These are phyloP conservation scores for Tenthredo notha DNA, from an alignment of 2,888 invertebrate genomes.

Conservation along the genomic window DNA sequence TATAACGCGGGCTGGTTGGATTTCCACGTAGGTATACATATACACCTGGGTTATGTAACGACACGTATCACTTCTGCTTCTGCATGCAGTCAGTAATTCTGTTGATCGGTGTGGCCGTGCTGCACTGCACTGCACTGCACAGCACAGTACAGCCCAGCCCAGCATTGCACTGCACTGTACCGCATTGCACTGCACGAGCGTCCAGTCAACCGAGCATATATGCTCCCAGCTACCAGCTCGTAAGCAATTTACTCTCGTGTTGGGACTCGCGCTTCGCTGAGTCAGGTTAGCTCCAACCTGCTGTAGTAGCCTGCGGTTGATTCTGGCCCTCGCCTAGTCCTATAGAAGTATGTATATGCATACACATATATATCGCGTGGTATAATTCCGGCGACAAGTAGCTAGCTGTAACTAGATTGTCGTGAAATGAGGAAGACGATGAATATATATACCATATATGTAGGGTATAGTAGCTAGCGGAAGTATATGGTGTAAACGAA, in stretches of 20 bases:
- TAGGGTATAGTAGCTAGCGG: not conserved
- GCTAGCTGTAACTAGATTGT: not conserved
- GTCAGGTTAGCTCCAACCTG: constrained; percentile 43
- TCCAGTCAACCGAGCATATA: constrained; percentile 43
- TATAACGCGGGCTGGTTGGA: not conserved
- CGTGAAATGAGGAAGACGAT: not conserved
- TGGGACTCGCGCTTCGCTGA: constrained; percentile 47
- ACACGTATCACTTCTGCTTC: constrained; percentile 49
- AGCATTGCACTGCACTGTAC: not conserved
- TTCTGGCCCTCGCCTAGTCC: not conserved
- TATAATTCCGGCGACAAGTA: constrained; percentile 9
- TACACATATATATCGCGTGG: not conserved
- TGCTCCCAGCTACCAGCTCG: constrained; percentile 33
- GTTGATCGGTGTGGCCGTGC: constrained; percentile 46
- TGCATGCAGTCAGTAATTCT: constrained; percentile 45
- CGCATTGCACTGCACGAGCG: constrained; percentile 36
- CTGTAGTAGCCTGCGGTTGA: constrained; percentile 28
- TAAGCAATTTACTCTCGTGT: constrained; percentile 51
- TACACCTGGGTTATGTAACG: constrained; percentile 43
- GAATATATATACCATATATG: no score
- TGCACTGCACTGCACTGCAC: constrained; percentile 32
- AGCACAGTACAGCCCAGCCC: not conserved
- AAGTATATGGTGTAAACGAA: not conserved
- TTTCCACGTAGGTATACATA: constrained; percentile 13
- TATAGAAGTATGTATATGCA: not conserved